These are phyloP conservation scores for Cryptomyrus ogoouensis DNA, from an alignment of 2,113 vertebrate species.

Conservation along the genomic window DNA sequence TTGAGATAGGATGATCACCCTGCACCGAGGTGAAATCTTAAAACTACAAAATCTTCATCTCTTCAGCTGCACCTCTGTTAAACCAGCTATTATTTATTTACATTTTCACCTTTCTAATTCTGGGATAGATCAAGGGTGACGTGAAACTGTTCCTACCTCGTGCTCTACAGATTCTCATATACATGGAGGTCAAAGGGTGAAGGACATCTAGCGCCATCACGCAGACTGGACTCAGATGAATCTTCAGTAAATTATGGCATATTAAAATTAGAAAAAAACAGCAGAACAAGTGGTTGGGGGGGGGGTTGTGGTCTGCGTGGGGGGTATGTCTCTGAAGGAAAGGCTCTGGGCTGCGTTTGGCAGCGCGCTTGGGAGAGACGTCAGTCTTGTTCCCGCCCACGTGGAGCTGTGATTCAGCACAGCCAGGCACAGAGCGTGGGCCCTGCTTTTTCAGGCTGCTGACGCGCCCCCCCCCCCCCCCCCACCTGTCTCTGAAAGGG, in stretches of 20 bases:
- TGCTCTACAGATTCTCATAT: background rate
- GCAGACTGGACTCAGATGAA: background rate
- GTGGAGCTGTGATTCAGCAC: conserved; percentile 6
- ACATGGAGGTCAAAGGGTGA: background rate
- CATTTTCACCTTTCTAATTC: background rate
- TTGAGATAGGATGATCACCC: background rate
- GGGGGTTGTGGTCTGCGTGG: background rate
- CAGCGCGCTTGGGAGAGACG: background rate
- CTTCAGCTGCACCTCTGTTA: background rate
- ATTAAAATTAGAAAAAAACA: conserved; percentile 13
- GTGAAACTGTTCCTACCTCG: background rate
- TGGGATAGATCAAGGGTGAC: background rate
- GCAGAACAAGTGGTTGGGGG: background rate
- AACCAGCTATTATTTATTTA: background rate
- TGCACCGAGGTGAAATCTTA: background rate
- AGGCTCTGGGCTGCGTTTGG: background rate
- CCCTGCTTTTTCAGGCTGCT: conserved; percentile 14
- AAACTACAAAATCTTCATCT: background rate
- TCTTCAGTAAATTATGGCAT: background rate
- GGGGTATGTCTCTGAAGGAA: conserved; percentile 8
- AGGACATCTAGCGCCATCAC: background rate
- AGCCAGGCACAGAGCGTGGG: conserved; percentile 12
- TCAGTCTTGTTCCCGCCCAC: conserved; percentile 17
- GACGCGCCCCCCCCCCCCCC: background rate
- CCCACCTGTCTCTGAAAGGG: background rate